Conservation (phyloP, 1,140 invertebrate genomes). For the Limonius californicus region DNA sequence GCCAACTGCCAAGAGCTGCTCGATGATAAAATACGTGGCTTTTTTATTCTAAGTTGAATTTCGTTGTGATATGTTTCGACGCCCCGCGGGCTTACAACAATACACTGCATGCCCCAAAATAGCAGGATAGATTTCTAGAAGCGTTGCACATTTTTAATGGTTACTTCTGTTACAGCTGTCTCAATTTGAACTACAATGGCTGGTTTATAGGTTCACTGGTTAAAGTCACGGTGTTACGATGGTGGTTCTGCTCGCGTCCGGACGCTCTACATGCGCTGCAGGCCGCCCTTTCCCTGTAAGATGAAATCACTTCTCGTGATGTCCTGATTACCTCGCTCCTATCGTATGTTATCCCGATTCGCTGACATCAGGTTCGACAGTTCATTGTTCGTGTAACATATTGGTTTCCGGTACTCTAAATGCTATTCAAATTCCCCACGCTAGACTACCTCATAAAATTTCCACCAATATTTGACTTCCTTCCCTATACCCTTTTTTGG, state of each 20-base stretch:
- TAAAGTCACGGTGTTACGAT: conserved; percentile 14
- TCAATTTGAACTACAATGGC: conserved; percentile 36
- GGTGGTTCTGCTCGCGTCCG: conserved; percentile 25
- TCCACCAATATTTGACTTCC: too few species aligned
- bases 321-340: conserved; percentile 42
- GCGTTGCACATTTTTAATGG: conserved; percentile 32
- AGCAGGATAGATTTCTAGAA: conserved; percentile 30
- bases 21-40: conserved; percentile 38
- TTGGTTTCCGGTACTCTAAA: conserved; percentile 29
- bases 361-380: conserved; percentile 47
- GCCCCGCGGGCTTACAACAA: conserved; percentile 34
- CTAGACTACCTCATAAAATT: too few species aligned
- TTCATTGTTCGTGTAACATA: conserved; percentile 46
- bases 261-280: conserved; percentile 39
- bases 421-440: conserved; percentile 10
- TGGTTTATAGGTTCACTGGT: conserved; percentile 6
- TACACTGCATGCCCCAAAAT: conserved; percentile 26
- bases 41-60: conserved; percentile 39
- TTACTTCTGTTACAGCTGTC: conserved; percentile 40
- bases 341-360: conserved; percentile 43
- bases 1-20: conserved; percentile 38
- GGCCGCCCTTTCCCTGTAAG: conserved; percentile 46
- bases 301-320: conserved; percentile 37
- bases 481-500: too few species aligned
- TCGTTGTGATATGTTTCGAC: conserved; percentile 35